Evolutionary conservation across 2,797 vertebrate species (phyloP).

Genomic region (Anolis apletophallus): DNA sequence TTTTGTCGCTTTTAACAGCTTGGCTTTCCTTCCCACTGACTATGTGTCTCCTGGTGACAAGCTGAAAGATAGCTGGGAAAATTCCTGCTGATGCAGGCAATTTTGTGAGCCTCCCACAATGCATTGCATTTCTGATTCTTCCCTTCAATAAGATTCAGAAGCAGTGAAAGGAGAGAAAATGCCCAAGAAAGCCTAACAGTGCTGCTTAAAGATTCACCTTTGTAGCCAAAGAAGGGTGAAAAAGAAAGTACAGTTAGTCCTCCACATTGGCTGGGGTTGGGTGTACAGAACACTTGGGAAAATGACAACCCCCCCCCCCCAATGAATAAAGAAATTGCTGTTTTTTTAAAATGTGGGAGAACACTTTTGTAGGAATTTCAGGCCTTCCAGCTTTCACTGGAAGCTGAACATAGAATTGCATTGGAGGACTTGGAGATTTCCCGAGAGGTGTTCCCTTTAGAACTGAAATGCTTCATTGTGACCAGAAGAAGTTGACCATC

Average conservation of each 20-base stretch:
- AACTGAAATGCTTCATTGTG: no score
- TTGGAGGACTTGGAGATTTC: no score
- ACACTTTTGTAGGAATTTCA: no score
- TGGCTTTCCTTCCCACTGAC: conserved; percentile 3
- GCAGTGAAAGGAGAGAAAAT: neutral
- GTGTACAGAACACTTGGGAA: no score
- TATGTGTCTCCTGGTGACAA: neutral
- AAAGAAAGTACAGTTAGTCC: neutral
- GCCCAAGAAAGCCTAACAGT: rapidly evolving
- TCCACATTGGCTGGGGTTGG: no score
- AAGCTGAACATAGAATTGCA: no score
- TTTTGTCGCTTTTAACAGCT: conserved; percentile 34
- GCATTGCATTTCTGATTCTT: rapidly evolving
- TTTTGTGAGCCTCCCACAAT: rapidly evolving
- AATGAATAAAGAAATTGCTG: no score
- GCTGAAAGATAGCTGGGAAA: neutral
- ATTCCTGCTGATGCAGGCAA: rapidly evolving
- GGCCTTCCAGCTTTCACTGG: no score
- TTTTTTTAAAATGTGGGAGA: no score
- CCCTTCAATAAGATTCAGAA: neutral
- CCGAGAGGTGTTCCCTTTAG: no score
- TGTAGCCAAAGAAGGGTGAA: neutral
- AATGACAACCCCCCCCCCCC: no score
- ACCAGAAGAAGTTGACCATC: no score
- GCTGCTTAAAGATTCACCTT: neutral